Evolutionary conservation across 2,797 vertebrate species (phyloP).

Genomic region (Sciurus vulgaris): DNA sequence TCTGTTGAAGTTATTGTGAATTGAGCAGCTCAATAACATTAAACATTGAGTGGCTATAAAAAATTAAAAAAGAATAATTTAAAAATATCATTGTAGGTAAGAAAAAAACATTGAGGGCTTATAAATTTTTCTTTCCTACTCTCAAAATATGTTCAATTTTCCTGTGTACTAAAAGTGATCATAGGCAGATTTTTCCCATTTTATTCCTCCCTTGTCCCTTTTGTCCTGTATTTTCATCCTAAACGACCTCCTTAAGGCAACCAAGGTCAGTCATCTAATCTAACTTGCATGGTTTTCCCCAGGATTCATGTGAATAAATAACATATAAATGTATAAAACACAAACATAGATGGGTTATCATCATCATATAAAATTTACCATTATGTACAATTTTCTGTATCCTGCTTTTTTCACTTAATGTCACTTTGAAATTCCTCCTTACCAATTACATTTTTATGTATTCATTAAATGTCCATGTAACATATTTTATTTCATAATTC

Average conservation of each 20-base stretch:
- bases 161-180: not conserved
- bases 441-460: not conserved
- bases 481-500: constrained; percentile 8
- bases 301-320: not conserved
- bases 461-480: not conserved
- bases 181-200: not conserved
- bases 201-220: not conserved
- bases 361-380: not conserved
- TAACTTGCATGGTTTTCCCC: not conserved
- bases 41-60: not conserved
- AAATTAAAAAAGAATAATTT: not conserved
- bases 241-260: not conserved
- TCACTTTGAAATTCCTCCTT: not conserved
- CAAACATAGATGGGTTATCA: not conserved
- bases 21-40: too few species aligned
- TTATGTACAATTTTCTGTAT: not conserved
- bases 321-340: not conserved
- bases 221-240: not conserved
- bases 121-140: not conserved
- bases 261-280: not conserved
- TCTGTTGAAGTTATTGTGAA: too few species aligned
- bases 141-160: not conserved
- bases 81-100: not conserved
- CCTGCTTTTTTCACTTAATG: not conserved
- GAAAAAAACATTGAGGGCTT: not conserved